Base-by-base conservation (phyloP, 2,888 invertebrate species). In the Aphodius sticticus region DNA sequence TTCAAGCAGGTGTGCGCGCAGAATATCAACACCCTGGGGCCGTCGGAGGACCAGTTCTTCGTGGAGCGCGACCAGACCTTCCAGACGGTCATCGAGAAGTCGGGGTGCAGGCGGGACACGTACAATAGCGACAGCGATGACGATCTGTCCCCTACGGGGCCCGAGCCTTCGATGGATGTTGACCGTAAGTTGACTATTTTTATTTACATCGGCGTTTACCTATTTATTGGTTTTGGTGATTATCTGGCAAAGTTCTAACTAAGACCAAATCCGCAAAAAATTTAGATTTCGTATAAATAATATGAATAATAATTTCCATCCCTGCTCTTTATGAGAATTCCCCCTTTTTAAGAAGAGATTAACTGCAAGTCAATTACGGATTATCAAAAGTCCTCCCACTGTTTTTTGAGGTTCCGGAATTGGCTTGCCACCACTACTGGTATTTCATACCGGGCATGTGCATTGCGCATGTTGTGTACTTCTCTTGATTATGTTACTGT, bases 1-100 rank as follows among this genome's bases (percentile, higher is more conserved):
- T 94, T 94, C 88, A 92, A 93, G 84, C 92, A 93, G 87, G 91
- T 93, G 77, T 89, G 89, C 82, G 86, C 88, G 35, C 88, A 88
- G 82, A 88, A 86, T 76, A 88, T 88, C 71, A 88, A 88, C 81
- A 88, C 89, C 0, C 82, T 89, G 36, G 88, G 87, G 77, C 87
- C 88, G 77, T 87, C 87, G 14, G 89, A 89, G 79, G 84, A 89
- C 83, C 89, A 90, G 82, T 90, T 91, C 84, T 89, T 89, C 72
- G 90, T 90, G 78, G 90, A 90, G 69, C 87, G 88, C 53, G 90
- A 90, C 77, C 87, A 90, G 81, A 90, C 89, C 38, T 90, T 90
- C 81, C 89, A 90, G 81, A 90, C 90, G 0, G 90, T 90, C 12
- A 90, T 90, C 76, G 90, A 91, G 80, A 86, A 85, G 36, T 71